Conservation (phyloP, 2,797 vertebrate species). For the Esox masquinongy region DNA sequence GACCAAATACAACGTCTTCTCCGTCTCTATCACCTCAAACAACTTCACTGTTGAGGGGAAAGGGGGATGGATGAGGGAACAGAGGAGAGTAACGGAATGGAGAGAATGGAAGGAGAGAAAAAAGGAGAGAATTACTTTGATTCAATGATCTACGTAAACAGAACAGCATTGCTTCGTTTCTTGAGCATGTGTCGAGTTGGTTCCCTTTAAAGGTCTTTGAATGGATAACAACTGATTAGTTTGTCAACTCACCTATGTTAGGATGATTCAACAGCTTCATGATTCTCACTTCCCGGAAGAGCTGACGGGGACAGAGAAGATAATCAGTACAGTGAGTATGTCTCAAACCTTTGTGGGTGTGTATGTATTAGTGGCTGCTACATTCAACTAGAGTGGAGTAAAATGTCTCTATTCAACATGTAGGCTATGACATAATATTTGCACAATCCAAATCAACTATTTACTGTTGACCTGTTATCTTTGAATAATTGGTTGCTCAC, state of each 20-base stretch:
- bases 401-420: too few relatives aligned
- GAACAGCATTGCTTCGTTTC: background rate
- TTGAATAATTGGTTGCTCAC: too few relatives aligned
- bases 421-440: too few relatives aligned
- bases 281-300: conserved; percentile 94
- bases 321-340: background rate
- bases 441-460: too few relatives aligned
- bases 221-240: conserved; percentile 2
- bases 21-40: conserved; percentile 80
- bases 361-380: too few relatives aligned
- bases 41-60: conserved; percentile 82
- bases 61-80: conserved; percentile 22
- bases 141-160: background rate
- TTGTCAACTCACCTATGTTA: conserved; percentile 88
- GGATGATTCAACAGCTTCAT: conserved; percentile 97
- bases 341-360: background rate
- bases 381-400: too few relatives aligned
- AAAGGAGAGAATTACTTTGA: background rate
- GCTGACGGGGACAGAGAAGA: conserved; percentile 64
- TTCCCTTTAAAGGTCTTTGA: background rate
- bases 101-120: conserved; percentile 23
- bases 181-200: background rate
- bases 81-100: conserved; percentile 8
- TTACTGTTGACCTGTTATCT: too few relatives aligned
- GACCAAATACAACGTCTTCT: conserved; percentile 86